Percentiles rank a stretch among this genome's conserved stretches.
Conservation (phyloP, 2,888 invertebrate species). For the Leptinotarsa tumamoca region DNA sequence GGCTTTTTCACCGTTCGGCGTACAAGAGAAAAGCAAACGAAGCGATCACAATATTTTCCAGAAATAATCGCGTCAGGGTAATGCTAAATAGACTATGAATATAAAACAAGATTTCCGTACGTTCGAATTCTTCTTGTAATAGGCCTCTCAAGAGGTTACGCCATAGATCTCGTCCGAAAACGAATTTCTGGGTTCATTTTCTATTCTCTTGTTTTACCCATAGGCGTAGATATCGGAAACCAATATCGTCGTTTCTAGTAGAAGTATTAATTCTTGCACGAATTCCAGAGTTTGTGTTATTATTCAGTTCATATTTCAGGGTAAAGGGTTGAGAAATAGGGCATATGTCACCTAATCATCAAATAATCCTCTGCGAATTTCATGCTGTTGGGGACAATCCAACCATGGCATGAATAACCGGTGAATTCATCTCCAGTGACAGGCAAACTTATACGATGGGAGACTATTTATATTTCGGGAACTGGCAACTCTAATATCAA, state of each 20-base stretch:
- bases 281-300: too few relatives aligned
- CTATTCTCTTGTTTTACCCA: not conserved
- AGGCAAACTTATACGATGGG: too few relatives aligned
- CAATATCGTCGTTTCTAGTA: not conserved
- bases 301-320: too few relatives aligned
- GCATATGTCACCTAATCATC: too few relatives aligned
- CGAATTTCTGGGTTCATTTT: conserved; percentile 6
- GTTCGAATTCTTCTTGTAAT: conserved; percentile 18
- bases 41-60: conserved; percentile 1
- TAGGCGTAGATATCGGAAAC: not conserved
- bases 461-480: too few relatives aligned
- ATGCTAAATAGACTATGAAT: conserved; percentile 21
- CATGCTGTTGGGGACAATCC: too few relatives aligned
- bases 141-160: conserved; percentile 11
- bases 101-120: conserved; percentile 15
- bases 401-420: too few relatives aligned
- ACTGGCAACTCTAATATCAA: too few relatives aligned
- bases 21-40: not conserved
- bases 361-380: too few relatives aligned
- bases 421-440: too few relatives aligned
- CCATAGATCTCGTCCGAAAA: conserved; percentile 5
- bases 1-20: conserved; percentile 14
- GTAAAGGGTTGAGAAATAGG: too few relatives aligned
- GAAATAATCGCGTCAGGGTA: conserved; percentile 12
- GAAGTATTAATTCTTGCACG: not conserved